A percentile compares a stretch with the other conserved stretches of the same genome.
These are phyloP conservation scores for Masnerella sp. DNA, from an alignment of 2,888 invertebrate species.

Conservation along the genomic window DNA sequence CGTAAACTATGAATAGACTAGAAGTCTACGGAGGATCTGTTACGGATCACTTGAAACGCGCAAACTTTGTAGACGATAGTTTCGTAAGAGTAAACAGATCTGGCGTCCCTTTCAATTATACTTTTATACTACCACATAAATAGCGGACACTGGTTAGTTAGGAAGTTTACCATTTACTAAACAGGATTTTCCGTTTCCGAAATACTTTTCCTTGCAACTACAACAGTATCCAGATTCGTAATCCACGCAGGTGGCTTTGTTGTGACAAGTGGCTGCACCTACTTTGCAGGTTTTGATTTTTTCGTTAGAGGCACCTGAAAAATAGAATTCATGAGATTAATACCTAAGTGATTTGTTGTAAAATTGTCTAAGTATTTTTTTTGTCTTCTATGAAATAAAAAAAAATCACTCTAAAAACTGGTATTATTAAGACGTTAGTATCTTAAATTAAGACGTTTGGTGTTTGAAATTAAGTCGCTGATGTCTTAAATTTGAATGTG, in stretches of 20 bases:
- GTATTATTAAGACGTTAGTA: too few species aligned
- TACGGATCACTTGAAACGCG: constrained; percentile 30
- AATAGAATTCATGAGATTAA: not conserved
- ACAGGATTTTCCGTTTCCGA: constrained; percentile 95
- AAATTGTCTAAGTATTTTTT: too few species aligned
- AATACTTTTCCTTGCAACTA: constrained; percentile 88
- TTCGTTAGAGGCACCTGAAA: constrained; percentile 38
- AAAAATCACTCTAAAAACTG: too few species aligned
- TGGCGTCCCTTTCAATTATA: too few species aligned
- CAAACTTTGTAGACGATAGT: constrained; percentile 37
- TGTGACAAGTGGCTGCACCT: constrained; percentile 87
- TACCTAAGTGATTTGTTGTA: not conserved
- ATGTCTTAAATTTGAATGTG: too few species aligned
- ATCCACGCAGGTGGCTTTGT: constrained; percentile 89
- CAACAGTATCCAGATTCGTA: constrained; percentile 93
- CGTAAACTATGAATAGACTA: constrained; percentile 73
- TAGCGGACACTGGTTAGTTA: too few species aligned
- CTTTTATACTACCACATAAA: too few species aligned
- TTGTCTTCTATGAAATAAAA: too few species aligned
- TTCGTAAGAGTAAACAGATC: constrained; percentile 26
- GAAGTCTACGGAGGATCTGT: constrained; percentile 56
- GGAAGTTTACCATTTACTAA: constrained; percentile 83
- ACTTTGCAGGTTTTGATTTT: constrained; percentile 79
- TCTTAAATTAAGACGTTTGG: too few species aligned
- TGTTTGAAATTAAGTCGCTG: too few species aligned